phyloP scores from a whole-genome alignment of 2,113 vertebrate species.

The Phrynosoma platyrhinos region DNA sequence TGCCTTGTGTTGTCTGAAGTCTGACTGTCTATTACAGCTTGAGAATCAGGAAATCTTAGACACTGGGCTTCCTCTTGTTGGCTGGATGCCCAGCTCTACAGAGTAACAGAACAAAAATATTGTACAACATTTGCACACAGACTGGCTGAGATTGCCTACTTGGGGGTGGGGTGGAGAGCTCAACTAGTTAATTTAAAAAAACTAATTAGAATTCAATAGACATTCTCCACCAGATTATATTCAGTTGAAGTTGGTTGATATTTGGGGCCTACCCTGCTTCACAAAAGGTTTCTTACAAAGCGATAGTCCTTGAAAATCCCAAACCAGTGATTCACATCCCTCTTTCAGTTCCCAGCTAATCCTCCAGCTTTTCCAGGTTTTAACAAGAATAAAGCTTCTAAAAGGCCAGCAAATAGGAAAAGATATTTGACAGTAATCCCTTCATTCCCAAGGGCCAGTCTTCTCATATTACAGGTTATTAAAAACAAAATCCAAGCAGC shows the following conservation, averaged over 20 bases:
- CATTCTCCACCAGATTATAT: slow-evolving; percentile 31
- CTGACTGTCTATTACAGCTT: background rate
- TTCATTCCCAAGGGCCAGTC: slow-evolving; percentile 47
- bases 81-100: slow-evolving; percentile 5
- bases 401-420: slow-evolving; percentile 55
- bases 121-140: slow-evolving; percentile 38
- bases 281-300: slow-evolving; percentile 31
- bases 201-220: slow-evolving; percentile 65
- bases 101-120: slow-evolving; percentile 27
- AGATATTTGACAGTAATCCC: slow-evolving; percentile 71
- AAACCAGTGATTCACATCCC: slow-evolving; percentile 21
- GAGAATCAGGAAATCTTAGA: slow-evolving; percentile 4
- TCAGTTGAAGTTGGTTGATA: slow-evolving; percentile 39
- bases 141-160: slow-evolving; percentile 42
- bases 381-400: slow-evolving; percentile 54
- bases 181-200: slow-evolving; percentile 57
- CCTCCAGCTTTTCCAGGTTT: slow-evolving; percentile 30
- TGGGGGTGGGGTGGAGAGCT: background rate
- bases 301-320: slow-evolving; percentile 35
- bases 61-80: background rate
- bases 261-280: slow-evolving; percentile 37
- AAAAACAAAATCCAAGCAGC: slow-evolving; percentile 58
- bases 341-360: slow-evolving; percentile 21
- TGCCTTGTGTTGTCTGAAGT: background rate
- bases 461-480: slow-evolving; percentile 69